phyloP scores from a whole-genome alignment of 1,140 invertebrate species.

The Pogonomyrmex barbatus region DNA sequence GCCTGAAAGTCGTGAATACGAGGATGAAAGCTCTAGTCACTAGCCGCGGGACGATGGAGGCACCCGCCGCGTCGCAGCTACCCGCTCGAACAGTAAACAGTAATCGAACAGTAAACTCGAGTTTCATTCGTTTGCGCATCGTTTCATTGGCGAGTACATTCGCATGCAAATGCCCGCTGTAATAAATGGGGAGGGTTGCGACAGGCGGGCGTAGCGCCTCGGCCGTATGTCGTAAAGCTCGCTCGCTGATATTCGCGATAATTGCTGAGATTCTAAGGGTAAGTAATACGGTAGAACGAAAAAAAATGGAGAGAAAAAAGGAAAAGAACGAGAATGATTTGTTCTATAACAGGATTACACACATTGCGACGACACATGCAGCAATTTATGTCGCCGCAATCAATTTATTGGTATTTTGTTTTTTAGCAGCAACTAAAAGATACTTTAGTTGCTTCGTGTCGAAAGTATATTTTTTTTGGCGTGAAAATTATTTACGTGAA shows the following conservation, averaged over 20 bases:
- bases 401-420: conserved; percentile 15
- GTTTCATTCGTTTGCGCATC: conserved; percentile 58
- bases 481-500: neutral
- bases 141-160: conserved; percentile 63
- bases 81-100: conserved; percentile 60
- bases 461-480: neutral
- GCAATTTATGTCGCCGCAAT: neutral
- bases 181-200: conserved; percentile 41
- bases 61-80: conserved; percentile 35
- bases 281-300: conserved; percentile 48
- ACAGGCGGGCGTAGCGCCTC: conserved; percentile 19
- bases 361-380: neutral
- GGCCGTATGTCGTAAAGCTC: conserved; percentile 61
- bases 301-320: conserved; percentile 20
- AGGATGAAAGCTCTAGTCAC: neutral
- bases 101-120: conserved; percentile 65
- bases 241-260: conserved; percentile 47
- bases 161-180: conserved; percentile 56
- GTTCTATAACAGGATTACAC: neutral
- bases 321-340: neutral
- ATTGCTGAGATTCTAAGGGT: conserved; percentile 55
- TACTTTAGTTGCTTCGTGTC: neutral
- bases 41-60: neutral
- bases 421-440: neutral
- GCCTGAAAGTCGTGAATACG: neutral